A percentile compares a stretch with the other conserved stretches of the same genome.
phyloP scores from a whole-genome alignment of 2,113 vertebrate genomes.

The Dascyllus trimaculatus region DNA sequence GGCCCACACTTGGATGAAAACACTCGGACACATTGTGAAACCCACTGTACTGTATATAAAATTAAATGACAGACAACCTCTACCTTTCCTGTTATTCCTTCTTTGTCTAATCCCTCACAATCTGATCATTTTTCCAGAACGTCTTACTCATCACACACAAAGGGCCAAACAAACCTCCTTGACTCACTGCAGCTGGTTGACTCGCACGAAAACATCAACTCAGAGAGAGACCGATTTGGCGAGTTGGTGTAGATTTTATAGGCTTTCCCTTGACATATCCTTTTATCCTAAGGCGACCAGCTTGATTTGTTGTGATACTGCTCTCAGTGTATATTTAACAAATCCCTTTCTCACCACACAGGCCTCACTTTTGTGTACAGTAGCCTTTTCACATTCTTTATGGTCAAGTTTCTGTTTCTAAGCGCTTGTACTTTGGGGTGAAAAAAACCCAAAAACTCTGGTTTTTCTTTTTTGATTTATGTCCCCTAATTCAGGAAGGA shows the following conservation, averaged over 20 bases:
- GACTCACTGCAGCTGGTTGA: conserved; percentile 4
- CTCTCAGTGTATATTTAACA: conserved; percentile 41
- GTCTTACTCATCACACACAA: not conserved
- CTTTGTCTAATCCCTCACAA: not conserved
- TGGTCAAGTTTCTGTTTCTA: conserved; percentile 24
- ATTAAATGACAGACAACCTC: not conserved
- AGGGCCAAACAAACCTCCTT: not conserved
- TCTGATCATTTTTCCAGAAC: conserved; percentile 7
- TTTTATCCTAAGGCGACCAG: conserved; percentile 16
- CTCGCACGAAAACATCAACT: not conserved
- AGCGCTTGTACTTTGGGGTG: conserved; percentile 11
- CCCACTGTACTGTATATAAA: not conserved
- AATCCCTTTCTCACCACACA: not conserved
- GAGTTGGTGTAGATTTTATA: conserved; percentile 45
- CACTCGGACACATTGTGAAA: conserved; percentile 7
- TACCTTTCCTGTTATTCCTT: not conserved
- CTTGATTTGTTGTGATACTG: conserved; percentile 42
- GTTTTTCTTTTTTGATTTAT: conserved; percentile 44
- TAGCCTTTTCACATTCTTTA: conserved; percentile 13
- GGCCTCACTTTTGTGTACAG: not conserved
- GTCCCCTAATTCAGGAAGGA: conserved; percentile 35
- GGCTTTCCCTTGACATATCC: conserved; percentile 26
- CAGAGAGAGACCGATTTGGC: conserved; percentile 35
- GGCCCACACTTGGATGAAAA: conserved; percentile 5
- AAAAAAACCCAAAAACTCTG: conserved; percentile 20